These are phyloP conservation scores for Drosophila histrio DNA, from an alignment of 2,888 invertebrate genomes.

Conservation along the genomic window DNA sequence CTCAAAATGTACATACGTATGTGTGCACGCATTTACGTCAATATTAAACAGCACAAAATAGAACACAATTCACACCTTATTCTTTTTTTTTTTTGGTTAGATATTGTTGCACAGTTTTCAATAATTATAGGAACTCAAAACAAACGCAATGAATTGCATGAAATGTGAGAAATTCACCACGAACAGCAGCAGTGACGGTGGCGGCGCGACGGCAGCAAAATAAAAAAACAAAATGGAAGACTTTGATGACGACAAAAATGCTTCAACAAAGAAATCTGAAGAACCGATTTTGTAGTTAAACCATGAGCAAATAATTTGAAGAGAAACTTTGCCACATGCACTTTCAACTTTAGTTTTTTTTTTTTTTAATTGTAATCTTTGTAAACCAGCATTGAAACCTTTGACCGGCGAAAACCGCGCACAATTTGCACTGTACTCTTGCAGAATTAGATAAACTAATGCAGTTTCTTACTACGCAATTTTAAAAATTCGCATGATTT, in stretches of 20 bases:
- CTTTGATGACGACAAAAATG: conserved; percentile 71
- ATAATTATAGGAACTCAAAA: conserved; percentile 32
- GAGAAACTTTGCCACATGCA: conserved; percentile 39
- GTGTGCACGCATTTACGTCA: conserved; percentile 15
- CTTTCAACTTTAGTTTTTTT: conserved; percentile 2
- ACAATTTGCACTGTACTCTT: conserved; percentile 19
- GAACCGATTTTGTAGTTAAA: conserved; percentile 50
- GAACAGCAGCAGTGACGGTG: conserved; percentile 38
- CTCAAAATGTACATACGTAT: conserved; percentile 48
- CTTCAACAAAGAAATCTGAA: conserved; percentile 70
- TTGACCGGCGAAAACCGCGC: conserved; percentile 29
- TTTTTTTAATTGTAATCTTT: background rate
- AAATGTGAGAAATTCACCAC: conserved; percentile 75
- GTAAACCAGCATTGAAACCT: background rate
- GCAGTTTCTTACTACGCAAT: conserved; percentile 67
- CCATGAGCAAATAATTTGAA: conserved; percentile 12
- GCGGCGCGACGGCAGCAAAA: conserved; percentile 44
- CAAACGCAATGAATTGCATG: conserved; percentile 64
- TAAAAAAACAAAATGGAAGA: conserved; percentile 82
- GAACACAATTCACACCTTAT: conserved; percentile 23
- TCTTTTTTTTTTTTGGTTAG: background rate
- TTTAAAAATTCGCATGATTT: conserved; percentile 72
- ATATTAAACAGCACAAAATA: conserved; percentile 23
- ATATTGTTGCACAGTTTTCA: conserved; percentile 1
- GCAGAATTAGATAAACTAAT: conserved; percentile 30